Evolutionary conservation across 2,888 invertebrate genomes (phyloP).

Genomic region (Eucera pruinosa): DNA sequence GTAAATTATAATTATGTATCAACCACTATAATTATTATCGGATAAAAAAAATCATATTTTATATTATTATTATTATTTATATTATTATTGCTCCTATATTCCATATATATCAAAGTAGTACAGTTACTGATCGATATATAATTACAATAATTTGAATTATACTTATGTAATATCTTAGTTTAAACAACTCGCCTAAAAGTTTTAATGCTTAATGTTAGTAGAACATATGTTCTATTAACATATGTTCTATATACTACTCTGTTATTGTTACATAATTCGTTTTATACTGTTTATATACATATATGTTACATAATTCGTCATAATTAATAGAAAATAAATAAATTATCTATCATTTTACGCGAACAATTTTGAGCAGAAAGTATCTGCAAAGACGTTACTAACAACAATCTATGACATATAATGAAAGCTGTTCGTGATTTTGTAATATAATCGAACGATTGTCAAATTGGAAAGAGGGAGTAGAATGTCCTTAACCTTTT

Average conservation of each 20-base stretch:
- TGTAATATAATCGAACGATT: slow-evolving; percentile 2
- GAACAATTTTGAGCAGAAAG: neutral
- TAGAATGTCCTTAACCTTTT: slow-evolving; percentile 22
- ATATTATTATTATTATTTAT: neutral
- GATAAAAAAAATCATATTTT: neutral
- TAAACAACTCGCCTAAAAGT: neutral
- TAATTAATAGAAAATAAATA: neutral
- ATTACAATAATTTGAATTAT: neutral
- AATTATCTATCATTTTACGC: slow-evolving; percentile 3
- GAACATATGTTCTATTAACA: neutral
- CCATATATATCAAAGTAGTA: no score
- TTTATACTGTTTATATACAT: no score
- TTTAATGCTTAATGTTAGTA: neutral
- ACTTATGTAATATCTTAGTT: neutral
- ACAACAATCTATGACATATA: neutral
- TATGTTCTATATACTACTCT: no score
- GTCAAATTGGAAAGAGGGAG: slow-evolving; percentile 6
- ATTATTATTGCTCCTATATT: no score
- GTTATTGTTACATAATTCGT: no score
- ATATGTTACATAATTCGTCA: slow-evolving; percentile 10
- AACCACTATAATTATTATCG: neutral
- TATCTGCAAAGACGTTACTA: neutral
- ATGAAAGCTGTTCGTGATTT: neutral
- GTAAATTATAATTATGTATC: neutral
- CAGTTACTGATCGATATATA: no score